A percentile compares a stretch with the other conserved stretches of the same genome.
Evolutionary conservation across 2,797 vertebrate genomes (phyloP).

Genomic region (Rhinogobio ventralis): DNA sequence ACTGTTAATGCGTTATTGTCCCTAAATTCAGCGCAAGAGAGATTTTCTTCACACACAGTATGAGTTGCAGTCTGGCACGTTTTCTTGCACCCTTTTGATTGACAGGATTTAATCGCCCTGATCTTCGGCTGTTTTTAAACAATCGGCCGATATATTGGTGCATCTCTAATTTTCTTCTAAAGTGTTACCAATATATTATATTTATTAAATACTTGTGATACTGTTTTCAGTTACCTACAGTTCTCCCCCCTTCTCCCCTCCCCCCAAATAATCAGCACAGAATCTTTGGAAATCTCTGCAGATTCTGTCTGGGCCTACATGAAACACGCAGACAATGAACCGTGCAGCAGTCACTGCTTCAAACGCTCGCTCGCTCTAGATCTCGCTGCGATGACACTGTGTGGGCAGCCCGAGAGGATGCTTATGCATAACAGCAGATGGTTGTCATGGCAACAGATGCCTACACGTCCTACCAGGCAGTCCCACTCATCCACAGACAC

Average conservation of each 20-base stretch:
- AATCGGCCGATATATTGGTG: too few species aligned
- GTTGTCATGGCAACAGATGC: slow-evolving; percentile 81
- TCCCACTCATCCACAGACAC: slow-evolving; percentile 82
- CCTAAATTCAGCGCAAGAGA: too few species aligned
- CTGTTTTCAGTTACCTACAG: not conserved
- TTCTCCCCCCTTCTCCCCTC: not conserved
- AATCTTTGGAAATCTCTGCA: slow-evolving; percentile 1
- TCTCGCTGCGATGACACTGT: slow-evolving; percentile 69
- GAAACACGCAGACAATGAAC: slow-evolving; percentile 33
- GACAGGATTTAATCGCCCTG: too few species aligned
- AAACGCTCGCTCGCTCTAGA: slow-evolving; percentile 24
- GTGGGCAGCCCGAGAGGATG: slow-evolving; percentile 78
- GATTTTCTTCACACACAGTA: too few species aligned
- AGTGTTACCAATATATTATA: not conserved
- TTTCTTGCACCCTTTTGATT: too few species aligned
- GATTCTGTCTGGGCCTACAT: slow-evolving; percentile 24
- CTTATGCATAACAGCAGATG: slow-evolving; percentile 82
- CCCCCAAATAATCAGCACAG: not conserved
- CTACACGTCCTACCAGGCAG: slow-evolving; percentile 84
- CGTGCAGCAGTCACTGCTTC: slow-evolving; percentile 19
- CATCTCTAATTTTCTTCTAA: not conserved
- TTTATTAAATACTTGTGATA: not conserved
- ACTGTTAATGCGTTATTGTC: too few species aligned
- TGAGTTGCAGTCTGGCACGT: too few species aligned
- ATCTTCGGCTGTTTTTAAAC: too few species aligned